Evolutionary conservation across 2,888 invertebrate species (phyloP), one percentile per base, ranked within the genome.

Genomic region (Lamproptera curius): DNA sequence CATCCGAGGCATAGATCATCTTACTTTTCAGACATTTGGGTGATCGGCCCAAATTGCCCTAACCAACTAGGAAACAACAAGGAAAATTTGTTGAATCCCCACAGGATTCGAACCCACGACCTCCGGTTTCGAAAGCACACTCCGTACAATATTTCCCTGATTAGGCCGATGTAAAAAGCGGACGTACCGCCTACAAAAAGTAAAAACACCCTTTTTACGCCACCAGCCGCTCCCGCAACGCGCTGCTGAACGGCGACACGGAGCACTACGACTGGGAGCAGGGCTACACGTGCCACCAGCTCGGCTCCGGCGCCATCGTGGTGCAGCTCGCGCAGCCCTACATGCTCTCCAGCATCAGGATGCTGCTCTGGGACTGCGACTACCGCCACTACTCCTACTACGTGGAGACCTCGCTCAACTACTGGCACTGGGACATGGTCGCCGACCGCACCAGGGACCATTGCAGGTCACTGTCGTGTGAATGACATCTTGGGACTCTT

Each of bases 241-340:
- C 97, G 0, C 90, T 99, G 9, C 90, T 99, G 51, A 98, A 99
- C 89, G 99, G 99, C 10, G 97, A 99, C 77, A 95, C 92, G 45
- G 91, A 93, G 65, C 94, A 95, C 83, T 99, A 99, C 81, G 98
- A 99, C 88, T 99, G 98, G 98, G 99, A 99, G 83, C 95, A 95
- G 45, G 98, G 98, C 54, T 99, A 98, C 82, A 98, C 98, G 2
- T 98, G 98, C 78, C 98, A 98, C 89, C 98, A 98, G 84, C 88
- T 97, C 53, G 97, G 97, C 61, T 95, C 96, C 58, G 98, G 99
- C 50, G 93, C 96, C 60, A 98, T 99, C 70, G 91, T 97, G 62
- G 94, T 99, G 53, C 97, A 99, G 83, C 90, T 99, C 57, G 96
- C 93, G 47, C 99, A 99, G 89, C 99, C 99, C 1, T 98, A 97